Conservation (phyloP, 2,888 invertebrate genomes). For the Scaptomyza polygonia region DNA sequence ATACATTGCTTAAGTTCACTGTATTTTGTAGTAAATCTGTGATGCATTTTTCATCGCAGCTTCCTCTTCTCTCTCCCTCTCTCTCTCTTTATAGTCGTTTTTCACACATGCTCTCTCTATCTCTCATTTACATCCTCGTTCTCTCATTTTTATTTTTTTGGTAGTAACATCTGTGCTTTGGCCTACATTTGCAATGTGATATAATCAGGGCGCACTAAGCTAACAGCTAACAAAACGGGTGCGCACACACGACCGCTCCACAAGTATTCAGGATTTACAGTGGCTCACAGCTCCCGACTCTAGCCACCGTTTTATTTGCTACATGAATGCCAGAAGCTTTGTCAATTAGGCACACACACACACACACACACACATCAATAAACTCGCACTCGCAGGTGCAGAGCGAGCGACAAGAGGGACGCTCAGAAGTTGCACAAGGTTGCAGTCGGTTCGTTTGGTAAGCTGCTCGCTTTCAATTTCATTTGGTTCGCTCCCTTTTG, state of each 20-base stretch:
- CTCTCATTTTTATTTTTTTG: slow-evolving; percentile 3
- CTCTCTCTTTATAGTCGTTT: background rate
- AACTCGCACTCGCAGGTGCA: slow-evolving; percentile 3
- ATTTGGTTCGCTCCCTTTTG: slow-evolving; percentile 41
- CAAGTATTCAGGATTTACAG: slow-evolving; percentile 65
- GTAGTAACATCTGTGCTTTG: slow-evolving; percentile 72
- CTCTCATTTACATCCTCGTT: slow-evolving; percentile 1
- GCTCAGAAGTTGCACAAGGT: slow-evolving; percentile 46
- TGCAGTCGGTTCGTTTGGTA: slow-evolving; percentile 42
- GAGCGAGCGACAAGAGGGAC: slow-evolving; percentile 6
- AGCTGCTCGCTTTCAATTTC: slow-evolving; percentile 55
- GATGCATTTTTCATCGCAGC: slow-evolving; percentile 34
- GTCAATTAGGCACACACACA: slow-evolving; percentile 57
- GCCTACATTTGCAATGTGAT: slow-evolving; percentile 78
- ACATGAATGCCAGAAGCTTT: slow-evolving; percentile 57
- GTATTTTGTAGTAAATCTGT: slow-evolving; percentile 53
- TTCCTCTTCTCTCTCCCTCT: background rate
- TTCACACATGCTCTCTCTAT: slow-evolving; percentile 1
- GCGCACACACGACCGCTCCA: slow-evolving; percentile 65
- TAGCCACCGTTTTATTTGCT: slow-evolving; percentile 11
- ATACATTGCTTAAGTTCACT: background rate
- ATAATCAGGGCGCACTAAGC: slow-evolving; percentile 75
- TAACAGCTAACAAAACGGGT: slow-evolving; percentile 64
- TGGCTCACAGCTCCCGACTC: slow-evolving; percentile 34
- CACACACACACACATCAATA: slow-evolving; percentile 19